Evolutionary conservation across 2,113 vertebrate species (phyloP), one percentile per base, ranked within the genome.

Genomic region (Malurus melanocephalus): DNA sequence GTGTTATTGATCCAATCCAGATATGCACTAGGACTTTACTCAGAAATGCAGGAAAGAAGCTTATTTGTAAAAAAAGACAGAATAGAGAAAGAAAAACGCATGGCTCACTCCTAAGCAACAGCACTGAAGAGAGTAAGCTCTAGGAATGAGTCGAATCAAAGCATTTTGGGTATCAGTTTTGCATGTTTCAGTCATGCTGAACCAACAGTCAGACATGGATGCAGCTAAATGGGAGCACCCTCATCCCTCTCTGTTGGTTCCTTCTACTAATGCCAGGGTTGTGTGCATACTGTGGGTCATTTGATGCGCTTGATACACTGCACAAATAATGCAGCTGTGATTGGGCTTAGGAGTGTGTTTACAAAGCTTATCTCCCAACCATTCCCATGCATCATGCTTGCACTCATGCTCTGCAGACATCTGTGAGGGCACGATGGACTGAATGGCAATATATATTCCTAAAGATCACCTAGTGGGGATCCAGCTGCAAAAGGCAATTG

Each of bases 361-460:
- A 56, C 40, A 66, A 86, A 57, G 22, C 8, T 4, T 13, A n/a
- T 55, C 33, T 71, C 43, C 53, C 80, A 45, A 75, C 16, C 30
- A 45, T 16, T 24, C 4, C 11, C 21, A 45, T 1, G 46, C 7
- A 52, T n/a, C 13, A 9, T 23, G 40, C 48, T 4, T 56, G 23
- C 59, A 32, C n/a, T 74, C 2, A 0, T 4, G 33, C 5, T 66
- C 35, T 6, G 19, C 42, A 52, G 69, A 0, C 0, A 5, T 45
- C 65, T 49, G 32, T 8, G 20, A 62, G 20, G 48, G 23, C 48
- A 65, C 2, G 16, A 73, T 21, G 40, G 51, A 59, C 35, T 1
- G 5, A 51, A 66, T 9, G 16, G 40, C 80, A 87, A 62, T n/a
- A 22, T 2, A 35, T 0, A 0, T 19, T 46, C 68, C 21, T 35